These are phyloP conservation scores for Pachymerium ferrugineum DNA, from an alignment of 2,888 invertebrate species.

Conservation along the genomic window DNA sequence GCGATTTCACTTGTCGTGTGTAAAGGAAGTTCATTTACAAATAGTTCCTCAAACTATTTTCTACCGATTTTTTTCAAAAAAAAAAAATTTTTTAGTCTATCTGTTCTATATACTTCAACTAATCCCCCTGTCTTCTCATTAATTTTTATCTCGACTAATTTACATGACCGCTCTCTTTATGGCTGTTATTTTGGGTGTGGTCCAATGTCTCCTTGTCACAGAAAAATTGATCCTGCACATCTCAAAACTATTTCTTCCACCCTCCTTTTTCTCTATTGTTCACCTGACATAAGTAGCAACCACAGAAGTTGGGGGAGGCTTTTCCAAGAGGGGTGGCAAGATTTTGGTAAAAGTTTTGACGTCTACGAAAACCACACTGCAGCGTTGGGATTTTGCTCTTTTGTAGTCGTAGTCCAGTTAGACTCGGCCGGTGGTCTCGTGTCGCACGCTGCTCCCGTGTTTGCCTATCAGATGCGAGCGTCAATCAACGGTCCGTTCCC, in stretches of 20 bases:
- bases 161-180: not conserved
- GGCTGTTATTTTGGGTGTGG: slow-evolving; percentile 7
- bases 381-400: not conserved
- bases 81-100: too few relatives aligned
- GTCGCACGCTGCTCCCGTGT: slow-evolving; percentile 27
- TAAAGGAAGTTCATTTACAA: too few relatives aligned
- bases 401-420: not conserved
- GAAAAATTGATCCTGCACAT: slow-evolving; percentile 24
- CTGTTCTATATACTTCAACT: too few relatives aligned
- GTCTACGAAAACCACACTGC: not conserved
- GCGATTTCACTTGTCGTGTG: too few relatives aligned
- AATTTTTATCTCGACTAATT: slow-evolving; percentile 15
- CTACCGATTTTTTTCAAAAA: too few relatives aligned
- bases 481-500: slow-evolving; percentile 15
- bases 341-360: not conserved
- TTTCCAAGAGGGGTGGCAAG: not conserved
- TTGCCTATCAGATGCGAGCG: slow-evolving; percentile 20
- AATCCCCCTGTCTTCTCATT: too few relatives aligned
- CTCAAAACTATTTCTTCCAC: not conserved
- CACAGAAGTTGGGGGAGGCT: slow-evolving; percentile 4
- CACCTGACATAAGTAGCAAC: slow-evolving; percentile 16
- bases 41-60: too few relatives aligned
- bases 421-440: slow-evolving; percentile 19
- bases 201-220: not conserved
- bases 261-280: not conserved